phyloP scores from a whole-genome alignment of 2,888 invertebrate genomes.

The Cantharis nigra region DNA sequence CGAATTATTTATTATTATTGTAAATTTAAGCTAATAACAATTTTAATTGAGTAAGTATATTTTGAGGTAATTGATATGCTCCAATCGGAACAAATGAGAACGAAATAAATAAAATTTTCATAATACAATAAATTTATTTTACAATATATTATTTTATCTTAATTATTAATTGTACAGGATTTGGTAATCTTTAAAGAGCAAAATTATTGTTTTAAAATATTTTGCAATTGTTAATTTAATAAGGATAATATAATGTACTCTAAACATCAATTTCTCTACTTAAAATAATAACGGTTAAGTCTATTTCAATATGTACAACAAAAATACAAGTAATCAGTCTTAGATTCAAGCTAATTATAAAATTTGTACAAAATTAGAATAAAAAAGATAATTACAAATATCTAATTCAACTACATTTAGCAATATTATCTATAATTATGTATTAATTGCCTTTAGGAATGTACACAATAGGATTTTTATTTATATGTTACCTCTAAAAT shows the following conservation, averaged over 20 bases:
- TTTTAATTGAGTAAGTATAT: too few species aligned
- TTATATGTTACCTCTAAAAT: not conserved
- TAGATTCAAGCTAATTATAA: constrained; percentile 26
- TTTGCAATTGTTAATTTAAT: not conserved
- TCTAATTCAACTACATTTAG: not conserved
- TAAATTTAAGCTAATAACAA: too few species aligned
- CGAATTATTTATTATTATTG: too few species aligned
- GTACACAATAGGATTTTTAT: not conserved
- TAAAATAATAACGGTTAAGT: not conserved
- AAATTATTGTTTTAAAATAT: not conserved
- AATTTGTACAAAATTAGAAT: constrained; percentile 15
- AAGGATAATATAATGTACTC: not conserved
- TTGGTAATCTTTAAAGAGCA: not conserved
- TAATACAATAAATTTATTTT: not conserved
- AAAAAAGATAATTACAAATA: not conserved
- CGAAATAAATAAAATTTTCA: not conserved
- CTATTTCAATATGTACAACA: constrained; percentile 19
- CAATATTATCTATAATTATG: not conserved
- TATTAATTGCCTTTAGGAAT: not conserved
- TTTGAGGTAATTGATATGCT: too few species aligned
- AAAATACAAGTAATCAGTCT: constrained; percentile 29
- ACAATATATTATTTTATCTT: not conserved
- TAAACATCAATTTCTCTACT: not conserved
- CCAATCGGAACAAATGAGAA: too few species aligned
- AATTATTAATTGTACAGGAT: not conserved